A percentile compares a stretch with the other conserved stretches of the same genome.
Evolutionary conservation across 1,140 invertebrate genomes (phyloP).

Genomic region (Bilobella aurantiaca): DNA sequence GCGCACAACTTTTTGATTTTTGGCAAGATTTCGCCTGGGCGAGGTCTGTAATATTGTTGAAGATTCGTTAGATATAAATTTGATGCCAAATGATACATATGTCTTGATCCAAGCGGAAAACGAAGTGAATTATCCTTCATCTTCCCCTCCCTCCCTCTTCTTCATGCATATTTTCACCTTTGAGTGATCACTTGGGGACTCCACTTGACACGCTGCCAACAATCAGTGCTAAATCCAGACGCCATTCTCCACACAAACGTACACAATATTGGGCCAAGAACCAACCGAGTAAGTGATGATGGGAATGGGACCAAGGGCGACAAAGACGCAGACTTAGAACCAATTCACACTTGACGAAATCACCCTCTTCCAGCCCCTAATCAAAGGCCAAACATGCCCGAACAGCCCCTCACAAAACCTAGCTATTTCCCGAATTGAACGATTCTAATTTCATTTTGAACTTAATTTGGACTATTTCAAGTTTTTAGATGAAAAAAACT

Average conservation of each 20-base stretch:
- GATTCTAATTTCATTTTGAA: no score
- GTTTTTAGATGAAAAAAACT: background rate
- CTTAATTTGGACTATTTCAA: no score
- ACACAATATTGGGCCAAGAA: background rate
- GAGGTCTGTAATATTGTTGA: no score
- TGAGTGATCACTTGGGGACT: background rate
- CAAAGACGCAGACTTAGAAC: conserved; percentile 2
- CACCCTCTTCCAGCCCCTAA: no score
- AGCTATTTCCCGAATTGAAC: no score
- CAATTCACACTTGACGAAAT: background rate
- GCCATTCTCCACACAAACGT: background rate
- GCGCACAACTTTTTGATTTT: no score
- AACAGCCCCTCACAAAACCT: no score
- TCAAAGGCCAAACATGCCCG: no score
- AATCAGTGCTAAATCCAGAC: background rate
- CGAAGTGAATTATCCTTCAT: background rate
- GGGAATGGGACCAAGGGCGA: conserved; percentile 1
- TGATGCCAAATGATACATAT: background rate
- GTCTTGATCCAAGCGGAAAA: background rate
- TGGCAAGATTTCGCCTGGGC: no score
- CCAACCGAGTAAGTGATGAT: background rate
- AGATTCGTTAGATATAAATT: background rate
- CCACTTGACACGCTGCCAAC: background rate
- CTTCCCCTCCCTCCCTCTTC: no score
- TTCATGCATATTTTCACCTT: background rate